Base-by-base conservation (phyloP, 2,113 vertebrate species). In the Aldabrachelys gigantea region DNA sequence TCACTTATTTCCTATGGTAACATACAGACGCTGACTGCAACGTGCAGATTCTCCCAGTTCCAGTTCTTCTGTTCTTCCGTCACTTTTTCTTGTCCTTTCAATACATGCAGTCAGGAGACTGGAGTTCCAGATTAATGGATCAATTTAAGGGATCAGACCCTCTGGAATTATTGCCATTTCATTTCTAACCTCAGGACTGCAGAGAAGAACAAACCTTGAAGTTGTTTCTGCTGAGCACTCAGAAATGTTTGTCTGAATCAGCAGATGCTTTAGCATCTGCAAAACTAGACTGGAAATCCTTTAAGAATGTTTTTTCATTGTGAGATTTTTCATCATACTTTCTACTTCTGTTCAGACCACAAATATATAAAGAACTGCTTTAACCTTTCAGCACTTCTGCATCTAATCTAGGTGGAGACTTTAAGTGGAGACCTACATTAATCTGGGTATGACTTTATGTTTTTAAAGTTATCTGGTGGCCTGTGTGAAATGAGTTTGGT, bases 141-240 rank as follows among this genome's bases (percentile, higher is more conserved):
- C 53, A 0, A 2, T 93, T 91, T 93, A 84, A 93, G 92, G 91
- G 53, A 87, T 94, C 83, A 85, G 29, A 83, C 94, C 89, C 83
- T 95, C 92, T 87, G 41, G 38, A 88, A 80, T 69, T 84, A 31
- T 65, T 95, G 75, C 72, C 94, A 24, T 93, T 82, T 87, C 53
- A 24, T 84, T 91, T 81, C 80, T 86, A 65, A 92, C 85, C 83
- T 85, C 87, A 89, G 79, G 65, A 84, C 3, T 84, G 49, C 89
- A 96, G 75, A 57, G 38, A 41, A 93, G 81, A 89, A 12, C 78
- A 95, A 92, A 83, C 78, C 31, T 49, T 84, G 17, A 93, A 8
- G 65, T 81, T 4, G 62, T 88, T 80, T 85, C 83, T 3, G 49
- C 79, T 88, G 2, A 81, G 5, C 72, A 81, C 65, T 35, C 44